Percentiles rank a stretch among this genome's conserved stretches.
Conservation (phyloP, 2,113 vertebrate species). For the Poeciliopsis occidentalis region DNA sequence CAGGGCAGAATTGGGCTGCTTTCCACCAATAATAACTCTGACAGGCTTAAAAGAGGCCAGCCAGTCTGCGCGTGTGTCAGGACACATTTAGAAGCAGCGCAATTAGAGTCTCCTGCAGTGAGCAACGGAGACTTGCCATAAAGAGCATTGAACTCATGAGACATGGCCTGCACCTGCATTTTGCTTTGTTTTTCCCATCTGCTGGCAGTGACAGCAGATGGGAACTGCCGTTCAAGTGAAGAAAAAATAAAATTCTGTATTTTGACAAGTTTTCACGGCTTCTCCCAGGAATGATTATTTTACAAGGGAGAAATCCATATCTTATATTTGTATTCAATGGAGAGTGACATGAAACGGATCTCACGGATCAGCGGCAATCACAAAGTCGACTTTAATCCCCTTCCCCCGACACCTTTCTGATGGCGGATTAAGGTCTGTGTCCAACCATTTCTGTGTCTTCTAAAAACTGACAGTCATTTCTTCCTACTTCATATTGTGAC, state of each 20-base stretch:
- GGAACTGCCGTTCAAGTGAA: constrained; percentile 7
- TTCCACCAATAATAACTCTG: constrained; percentile 78
- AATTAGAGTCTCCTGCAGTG: constrained; percentile 71
- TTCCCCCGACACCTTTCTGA: not conserved
- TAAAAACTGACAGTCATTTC: not conserved
- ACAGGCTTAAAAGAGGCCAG: constrained; percentile 76
- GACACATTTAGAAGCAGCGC: constrained; percentile 73
- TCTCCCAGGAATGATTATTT: not conserved
- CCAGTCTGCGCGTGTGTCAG: constrained; percentile 50
- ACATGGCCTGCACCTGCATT: constrained; percentile 52
- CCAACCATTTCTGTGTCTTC: not conserved
- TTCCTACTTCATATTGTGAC: constrained; percentile 3
- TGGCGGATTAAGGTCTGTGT: constrained; percentile 7
- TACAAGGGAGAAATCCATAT: not conserved
- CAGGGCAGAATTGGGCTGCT: constrained; percentile 80
- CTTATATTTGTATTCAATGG: not conserved
- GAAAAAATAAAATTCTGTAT: not conserved
- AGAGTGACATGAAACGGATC: constrained; percentile 12
- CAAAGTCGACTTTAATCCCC: not conserved
- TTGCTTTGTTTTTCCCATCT: constrained; percentile 46
- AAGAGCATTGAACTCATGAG: constrained; percentile 68
- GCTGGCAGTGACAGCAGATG: constrained; percentile 4
- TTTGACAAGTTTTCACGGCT: not conserved
- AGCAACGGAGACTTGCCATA: constrained; percentile 68
- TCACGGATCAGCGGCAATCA: not conserved